Base-by-base conservation (phyloP, 1,140 invertebrate species). In the Manduca sexta region DNA sequence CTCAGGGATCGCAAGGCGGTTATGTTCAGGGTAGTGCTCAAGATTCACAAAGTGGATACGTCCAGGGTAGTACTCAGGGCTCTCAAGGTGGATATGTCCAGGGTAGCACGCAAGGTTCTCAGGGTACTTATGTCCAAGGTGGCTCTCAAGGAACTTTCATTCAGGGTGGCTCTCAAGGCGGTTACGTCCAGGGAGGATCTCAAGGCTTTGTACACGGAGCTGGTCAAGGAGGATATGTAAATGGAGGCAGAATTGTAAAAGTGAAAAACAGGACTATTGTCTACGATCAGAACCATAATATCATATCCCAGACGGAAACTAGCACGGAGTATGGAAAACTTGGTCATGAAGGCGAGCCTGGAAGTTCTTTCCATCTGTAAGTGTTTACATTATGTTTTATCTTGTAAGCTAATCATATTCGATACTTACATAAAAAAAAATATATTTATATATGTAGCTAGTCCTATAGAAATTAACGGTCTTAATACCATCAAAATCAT, bases 361-460 rank as follows among this genome's bases (percentile, higher is more conserved):
- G 83, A 15, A 84, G 79, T 45, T 84, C 79, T 31, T 86, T 80
- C 56, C 80, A 86, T 58, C 60, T 56, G 84, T 86, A 71, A 79
- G 72, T 77, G 48, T n/a, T n/a, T n/a, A n/a, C n/a, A n/a, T n/a
- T n/a, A n/a, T n/a, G n/a, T n/a, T n/a, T n/a, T n/a, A n/a, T n/a
- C n/a, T n/a, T n/a, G n/a, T n/a, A n/a, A n/a, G n/a, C n/a, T n/a
- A n/a, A n/a, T n/a, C n/a, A n/a, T n/a, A n/a, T n/a, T n/a, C n/a
- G n/a, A n/a, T n/a, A n/a, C n/a, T n/a, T n/a, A n/a, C n/a, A n/a
- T n/a, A n/a, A n/a, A n/a, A n/a, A n/a, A n/a, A n/a, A n/a, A n/a
- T n/a, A n/a, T n/a, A n/a, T n/a, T n/a, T n/a, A n/a, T n/a, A n/a
- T n/a, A n/a, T n/a, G n/a, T n/a, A n/a, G n/a, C n/a, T n/a, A n/a